Base-by-base conservation (phyloP, 2,797 vertebrate genomes). In the Podargus strigoides region DNA sequence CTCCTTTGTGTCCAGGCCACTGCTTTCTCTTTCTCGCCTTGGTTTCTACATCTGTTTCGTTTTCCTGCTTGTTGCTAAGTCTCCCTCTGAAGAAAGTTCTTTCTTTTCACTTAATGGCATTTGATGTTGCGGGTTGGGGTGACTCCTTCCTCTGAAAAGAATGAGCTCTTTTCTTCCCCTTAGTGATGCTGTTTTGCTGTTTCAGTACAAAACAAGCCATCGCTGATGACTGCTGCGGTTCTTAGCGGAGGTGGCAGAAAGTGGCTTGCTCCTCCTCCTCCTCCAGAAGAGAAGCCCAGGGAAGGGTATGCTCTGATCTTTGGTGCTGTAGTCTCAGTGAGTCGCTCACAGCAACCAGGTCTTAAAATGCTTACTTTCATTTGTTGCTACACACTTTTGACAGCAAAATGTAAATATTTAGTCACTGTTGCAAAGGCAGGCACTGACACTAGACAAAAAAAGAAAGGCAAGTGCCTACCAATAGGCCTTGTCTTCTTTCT, bases 331-430 rank as follows among this genome's bases (percentile, higher is more conserved):
- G 27, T 46, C 28, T 73, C 52, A 36, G 42, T 47, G 72, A 94
- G 85, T 93, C 72, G 74, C 37, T 75, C 47, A 3, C 9, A 53
- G 62, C 59, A 87, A 26, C 6, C 46, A 55, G 28, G 20, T 58
- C 74, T 87, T 62, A 46, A 81, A 81, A 95, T 32, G 50, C 49
- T 52, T 52, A 39, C 44, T 80, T 66, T 62, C 24, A 53, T 75
- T 81, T 72, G 49, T 79, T 60, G 80, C 39, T 75, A n/a, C 4
- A 27, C n/a, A 30, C 66, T 88, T 87, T 58, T 50, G 80, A 49
- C 63, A 75, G 42, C 3, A 4, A 90, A 93, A 60, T 21, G 34
- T 42, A 88, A 78, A 92, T 78, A 88, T 90, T 90, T 78, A 78
- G 58, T 70, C 52, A 10, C 14, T 74, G 36, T 75, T 75, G 41